Conservation (phyloP, 2,888 invertebrate species). For the Steinernema hermaphroditum region DNA sequence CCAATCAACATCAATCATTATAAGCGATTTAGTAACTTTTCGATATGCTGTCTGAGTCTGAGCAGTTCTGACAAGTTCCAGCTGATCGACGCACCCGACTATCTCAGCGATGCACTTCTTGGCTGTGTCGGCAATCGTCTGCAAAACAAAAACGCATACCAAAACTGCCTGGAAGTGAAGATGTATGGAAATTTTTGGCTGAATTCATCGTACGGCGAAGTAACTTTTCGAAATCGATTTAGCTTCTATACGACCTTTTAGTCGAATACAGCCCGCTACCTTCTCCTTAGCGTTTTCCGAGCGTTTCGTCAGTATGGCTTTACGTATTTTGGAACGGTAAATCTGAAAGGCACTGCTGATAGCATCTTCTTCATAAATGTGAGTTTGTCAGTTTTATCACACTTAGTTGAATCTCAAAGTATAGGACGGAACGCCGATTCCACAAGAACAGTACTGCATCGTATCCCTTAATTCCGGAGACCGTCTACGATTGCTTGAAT, state of each 20-base stretch:
- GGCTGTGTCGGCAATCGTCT: background rate
- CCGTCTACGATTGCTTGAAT: background rate
- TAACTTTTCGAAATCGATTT: background rate
- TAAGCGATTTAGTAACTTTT: background rate
- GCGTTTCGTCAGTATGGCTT: conserved; percentile 23
- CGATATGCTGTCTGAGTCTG: conserved; percentile 32
- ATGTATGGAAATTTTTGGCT: conserved; percentile 16
- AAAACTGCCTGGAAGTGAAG: background rate
- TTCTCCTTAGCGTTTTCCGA: conserved; percentile 35
- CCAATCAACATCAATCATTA: background rate
- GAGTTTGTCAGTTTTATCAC: conserved; percentile 15
- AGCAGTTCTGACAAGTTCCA: conserved; percentile 36
- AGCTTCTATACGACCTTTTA: background rate
- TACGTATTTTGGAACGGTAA: conserved; percentile 31
- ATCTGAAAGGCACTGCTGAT: conserved; percentile 41
- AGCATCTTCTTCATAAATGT: conserved; percentile 35
- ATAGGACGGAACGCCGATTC: background rate
- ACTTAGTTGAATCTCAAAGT: background rate
- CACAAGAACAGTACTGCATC: background rate
- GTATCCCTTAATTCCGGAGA: background rate
- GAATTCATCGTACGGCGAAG: background rate
- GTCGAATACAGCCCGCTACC: background rate
- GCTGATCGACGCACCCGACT: conserved; percentile 30
- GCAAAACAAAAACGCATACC: background rate
- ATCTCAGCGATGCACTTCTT: background rate